A percentile compares a stretch with the other conserved stretches of the same genome.
Conservation (phyloP, 2,888 invertebrate species). For the Spicauda simplicius region DNA sequence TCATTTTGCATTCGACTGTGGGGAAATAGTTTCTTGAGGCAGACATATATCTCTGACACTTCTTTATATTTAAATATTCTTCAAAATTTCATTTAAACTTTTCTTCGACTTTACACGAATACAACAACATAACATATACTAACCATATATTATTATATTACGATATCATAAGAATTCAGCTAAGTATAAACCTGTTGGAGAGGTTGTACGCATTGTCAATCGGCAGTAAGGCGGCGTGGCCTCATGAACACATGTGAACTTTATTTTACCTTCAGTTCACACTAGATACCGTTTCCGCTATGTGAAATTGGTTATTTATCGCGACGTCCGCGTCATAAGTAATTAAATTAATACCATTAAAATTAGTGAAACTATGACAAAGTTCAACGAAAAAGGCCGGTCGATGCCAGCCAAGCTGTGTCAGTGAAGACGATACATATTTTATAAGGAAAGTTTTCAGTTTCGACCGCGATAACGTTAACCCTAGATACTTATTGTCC, state of each 20-base stretch:
- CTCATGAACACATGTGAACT: conserved; percentile 33
- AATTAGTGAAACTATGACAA: conserved; percentile 33
- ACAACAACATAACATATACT: background rate
- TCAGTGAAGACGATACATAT: conserved; percentile 66
- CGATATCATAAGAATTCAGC: too few species aligned
- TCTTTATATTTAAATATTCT: too few species aligned
- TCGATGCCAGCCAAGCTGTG: conserved; percentile 49
- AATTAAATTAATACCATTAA: conserved; percentile 34
- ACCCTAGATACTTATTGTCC: background rate
- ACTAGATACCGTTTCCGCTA: conserved; percentile 33
- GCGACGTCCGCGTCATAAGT: background rate
- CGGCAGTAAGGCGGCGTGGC: conserved; percentile 25
- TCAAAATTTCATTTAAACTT: too few species aligned
- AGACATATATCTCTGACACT: too few species aligned
- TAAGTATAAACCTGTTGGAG: conserved; percentile 40
- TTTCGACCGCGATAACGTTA: conserved; percentile 42
- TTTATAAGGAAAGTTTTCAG: conserved; percentile 62
- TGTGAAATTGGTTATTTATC: conserved; percentile 7
- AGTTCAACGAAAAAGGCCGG: conserved; percentile 20
- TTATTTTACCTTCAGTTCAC: conserved; percentile 38
- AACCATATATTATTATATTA: too few species aligned
- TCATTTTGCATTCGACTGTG: too few species aligned
- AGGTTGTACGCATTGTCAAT: conserved; percentile 45
- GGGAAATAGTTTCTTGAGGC: too few species aligned
- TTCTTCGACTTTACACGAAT: too few species aligned